These are phyloP conservation scores for Phasianus colchicus DNA, from an alignment of 2,113 vertebrate genomes.

Conservation along the genomic window DNA sequence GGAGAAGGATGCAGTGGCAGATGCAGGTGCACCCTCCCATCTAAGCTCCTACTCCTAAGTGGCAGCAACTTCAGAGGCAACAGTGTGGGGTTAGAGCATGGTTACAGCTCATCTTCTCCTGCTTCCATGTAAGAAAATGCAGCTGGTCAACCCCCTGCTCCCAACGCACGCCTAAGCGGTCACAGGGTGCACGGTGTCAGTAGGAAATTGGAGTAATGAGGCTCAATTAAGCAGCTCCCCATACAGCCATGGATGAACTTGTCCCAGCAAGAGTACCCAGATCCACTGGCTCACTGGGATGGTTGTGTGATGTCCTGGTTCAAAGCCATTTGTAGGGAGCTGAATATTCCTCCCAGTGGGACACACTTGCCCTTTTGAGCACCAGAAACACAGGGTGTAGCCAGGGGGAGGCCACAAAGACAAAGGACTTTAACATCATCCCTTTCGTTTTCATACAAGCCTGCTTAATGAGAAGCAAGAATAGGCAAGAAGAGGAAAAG, in stretches of 20 bases:
- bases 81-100: neutral
- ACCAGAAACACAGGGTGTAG: neutral
- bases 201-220: conserved; percentile 69
- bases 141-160: conserved; percentile 53
- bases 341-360: conserved; percentile 65
- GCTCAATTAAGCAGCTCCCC: conserved; percentile 64
- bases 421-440: conserved; percentile 9
- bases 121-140: neutral
- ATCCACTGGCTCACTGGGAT: conserved; percentile 54
- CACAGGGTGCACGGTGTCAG: conserved; percentile 17
- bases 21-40: neutral
- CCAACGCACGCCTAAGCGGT: neutral
- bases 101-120: neutral
- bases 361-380: conserved; percentile 56
- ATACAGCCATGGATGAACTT: conserved; percentile 30
- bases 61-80: neutral
- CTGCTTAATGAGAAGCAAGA: neutral
- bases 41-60: neutral
- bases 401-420: neutral
- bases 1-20: rapidly evolving
- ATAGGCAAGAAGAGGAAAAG: neutral
- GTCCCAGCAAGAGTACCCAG: conserved; percentile 61
- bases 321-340: conserved; percentile 33
- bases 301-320: conserved; percentile 54
- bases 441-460: neutral